phyloP scores from a whole-genome alignment of 2,113 vertebrate species.

The Motacilla tschutschensis region DNA sequence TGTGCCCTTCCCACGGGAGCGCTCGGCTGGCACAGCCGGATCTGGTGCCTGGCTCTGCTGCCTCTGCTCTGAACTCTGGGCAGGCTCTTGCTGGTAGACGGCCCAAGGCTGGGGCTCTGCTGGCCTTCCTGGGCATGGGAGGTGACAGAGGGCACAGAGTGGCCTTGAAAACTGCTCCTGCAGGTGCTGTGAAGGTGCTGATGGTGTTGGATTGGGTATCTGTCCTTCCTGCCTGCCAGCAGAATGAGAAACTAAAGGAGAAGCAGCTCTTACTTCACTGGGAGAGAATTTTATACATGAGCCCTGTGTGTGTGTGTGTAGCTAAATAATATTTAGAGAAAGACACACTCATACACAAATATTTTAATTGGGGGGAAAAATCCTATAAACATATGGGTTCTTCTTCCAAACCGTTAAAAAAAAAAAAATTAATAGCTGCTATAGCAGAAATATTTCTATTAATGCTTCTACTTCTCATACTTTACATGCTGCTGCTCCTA shows the following conservation, averaged over 20 bases:
- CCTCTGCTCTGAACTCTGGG: not conserved
- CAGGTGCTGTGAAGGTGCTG: not conserved
- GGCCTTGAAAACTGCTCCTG: not conserved
- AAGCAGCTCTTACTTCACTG: not conserved
- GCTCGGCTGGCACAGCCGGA: accelerated
- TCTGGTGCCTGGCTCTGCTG: not conserved
- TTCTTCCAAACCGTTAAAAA: constrained; percentile 37
- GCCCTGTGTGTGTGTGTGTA: not conserved
- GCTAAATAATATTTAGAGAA: not conserved
- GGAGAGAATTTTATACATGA: not conserved
- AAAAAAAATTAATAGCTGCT: constrained; percentile 44
- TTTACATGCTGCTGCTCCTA: constrained; percentile 50
- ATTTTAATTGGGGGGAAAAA: constrained; percentile 16
- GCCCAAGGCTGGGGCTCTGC: not conserved
- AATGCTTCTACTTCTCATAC: constrained; percentile 37
- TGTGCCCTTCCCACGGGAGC: not conserved
- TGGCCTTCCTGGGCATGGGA: accelerated
- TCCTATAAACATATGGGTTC: constrained; percentile 43
- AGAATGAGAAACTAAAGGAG: not conserved
- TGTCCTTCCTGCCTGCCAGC: not conserved
- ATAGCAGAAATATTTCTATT: constrained; percentile 60
- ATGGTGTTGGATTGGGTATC: not conserved
- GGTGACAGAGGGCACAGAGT: not conserved
- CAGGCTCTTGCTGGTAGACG: not conserved
- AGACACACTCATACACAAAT: not conserved